phyloP scores from a whole-genome alignment of 2,888 invertebrate species.

The Trissonchulus sp. region DNA sequence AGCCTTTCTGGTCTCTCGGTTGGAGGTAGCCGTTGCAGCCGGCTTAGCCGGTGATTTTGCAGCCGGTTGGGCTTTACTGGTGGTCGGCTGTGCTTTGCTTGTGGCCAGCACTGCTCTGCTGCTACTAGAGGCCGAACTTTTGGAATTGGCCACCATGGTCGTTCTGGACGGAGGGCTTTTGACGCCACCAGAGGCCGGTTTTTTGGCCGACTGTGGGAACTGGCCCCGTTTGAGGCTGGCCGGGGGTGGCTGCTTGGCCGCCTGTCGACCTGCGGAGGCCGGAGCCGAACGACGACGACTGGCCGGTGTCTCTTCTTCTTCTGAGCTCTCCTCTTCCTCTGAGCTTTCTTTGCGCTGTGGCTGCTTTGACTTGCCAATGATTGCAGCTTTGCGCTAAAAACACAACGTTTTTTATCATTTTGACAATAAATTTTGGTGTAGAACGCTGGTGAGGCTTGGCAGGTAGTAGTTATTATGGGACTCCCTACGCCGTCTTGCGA shows the following conservation, averaged over 20 bases:
- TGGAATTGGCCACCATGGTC: not conserved
- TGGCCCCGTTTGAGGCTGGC: not conserved
- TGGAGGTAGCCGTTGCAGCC: not conserved
- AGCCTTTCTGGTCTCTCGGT: slow-evolving; percentile 4
- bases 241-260: not conserved
- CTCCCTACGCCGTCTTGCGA: too few relatives aligned
- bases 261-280: not conserved
- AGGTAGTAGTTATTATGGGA: too few relatives aligned
- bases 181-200: not conserved
- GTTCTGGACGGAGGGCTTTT: not conserved
- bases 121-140: too few relatives aligned
- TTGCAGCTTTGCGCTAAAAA: not conserved
- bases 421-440: too few relatives aligned
- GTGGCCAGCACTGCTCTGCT: too few relatives aligned
- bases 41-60: too few relatives aligned
- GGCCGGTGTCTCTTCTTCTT: not conserved
- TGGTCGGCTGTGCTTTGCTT: too few relatives aligned
- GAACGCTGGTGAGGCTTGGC: too few relatives aligned
- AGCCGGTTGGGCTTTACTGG: too few relatives aligned
- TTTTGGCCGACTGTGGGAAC: not conserved
- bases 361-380: not conserved
- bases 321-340: slow-evolving; percentile 24
- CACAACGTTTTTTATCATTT: too few relatives aligned
- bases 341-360: too few relatives aligned
- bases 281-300: not conserved